A percentile compares a stretch with the other conserved stretches of the same genome.
Evolutionary conservation across 2,888 invertebrate genomes (phyloP).

Genomic region (Leucania comma): DNA sequence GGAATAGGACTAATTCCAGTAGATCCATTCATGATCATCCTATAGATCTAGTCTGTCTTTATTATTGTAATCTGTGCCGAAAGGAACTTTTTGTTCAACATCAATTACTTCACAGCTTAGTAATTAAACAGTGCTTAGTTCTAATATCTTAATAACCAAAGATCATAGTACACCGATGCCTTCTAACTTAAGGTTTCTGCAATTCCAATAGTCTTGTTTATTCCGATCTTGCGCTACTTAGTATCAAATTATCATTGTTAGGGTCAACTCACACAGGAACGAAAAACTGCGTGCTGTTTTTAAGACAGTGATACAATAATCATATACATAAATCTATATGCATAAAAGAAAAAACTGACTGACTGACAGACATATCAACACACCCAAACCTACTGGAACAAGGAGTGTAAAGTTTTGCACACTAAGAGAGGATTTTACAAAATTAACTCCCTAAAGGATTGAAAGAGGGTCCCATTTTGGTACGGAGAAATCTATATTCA

Average conservation of each 20-base stretch:
- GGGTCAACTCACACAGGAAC: not conserved
- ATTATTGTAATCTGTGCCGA: not conserved
- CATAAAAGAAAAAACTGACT: no score
- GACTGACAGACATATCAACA: not conserved
- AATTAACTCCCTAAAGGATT: no score
- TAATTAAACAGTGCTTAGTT: not conserved
- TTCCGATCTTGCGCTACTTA: slow-evolving; percentile 52
- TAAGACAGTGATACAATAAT: not conserved
- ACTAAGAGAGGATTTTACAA: no score
- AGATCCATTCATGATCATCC: no score
- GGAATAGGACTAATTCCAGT: no score
- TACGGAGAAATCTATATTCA: no score
- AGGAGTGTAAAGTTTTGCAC: no score
- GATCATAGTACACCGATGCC: slow-evolving; percentile 5
- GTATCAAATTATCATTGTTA: slow-evolving; percentile 51
- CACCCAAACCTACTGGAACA: no score
- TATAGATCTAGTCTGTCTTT: not conserved
- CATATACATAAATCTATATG: not conserved
- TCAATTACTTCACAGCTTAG: not conserved
- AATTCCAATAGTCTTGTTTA: slow-evolving; percentile 43
- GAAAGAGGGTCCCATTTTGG: no score
- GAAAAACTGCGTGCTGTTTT: not conserved
- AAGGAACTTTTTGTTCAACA: not conserved
- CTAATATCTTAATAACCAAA: slow-evolving; percentile 18
- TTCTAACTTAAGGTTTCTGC: slow-evolving; percentile 25